Conservation (phyloP, 2,888 invertebrate genomes). For the Drosophila hamatofila region DNA sequence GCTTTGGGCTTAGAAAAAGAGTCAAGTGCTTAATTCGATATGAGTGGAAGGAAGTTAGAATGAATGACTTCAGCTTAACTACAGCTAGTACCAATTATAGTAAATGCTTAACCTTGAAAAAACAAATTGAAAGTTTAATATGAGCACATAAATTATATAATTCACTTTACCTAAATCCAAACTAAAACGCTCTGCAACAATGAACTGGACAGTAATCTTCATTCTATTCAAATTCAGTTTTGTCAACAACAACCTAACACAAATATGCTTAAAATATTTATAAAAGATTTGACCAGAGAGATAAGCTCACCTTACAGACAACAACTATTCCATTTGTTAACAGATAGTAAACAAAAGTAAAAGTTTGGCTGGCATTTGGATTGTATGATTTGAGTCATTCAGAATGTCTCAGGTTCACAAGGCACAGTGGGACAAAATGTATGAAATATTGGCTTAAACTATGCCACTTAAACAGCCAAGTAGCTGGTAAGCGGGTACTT, state of each 20-base stretch:
- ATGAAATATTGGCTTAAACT: not conserved
- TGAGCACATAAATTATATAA: not conserved
- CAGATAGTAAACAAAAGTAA: not conserved
- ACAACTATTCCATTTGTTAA: not conserved
- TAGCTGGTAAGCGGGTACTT: not conserved
- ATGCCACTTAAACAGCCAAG: not conserved
- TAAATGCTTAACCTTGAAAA: not conserved
- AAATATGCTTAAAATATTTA: not conserved
- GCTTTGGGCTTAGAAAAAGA: not conserved
- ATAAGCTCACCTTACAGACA: not conserved
- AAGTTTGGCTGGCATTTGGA: not conserved
- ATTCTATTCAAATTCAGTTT: not conserved
- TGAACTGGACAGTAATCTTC: not conserved
- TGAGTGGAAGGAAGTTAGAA: not conserved
- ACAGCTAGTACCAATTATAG: not conserved
- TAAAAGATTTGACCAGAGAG: not conserved
- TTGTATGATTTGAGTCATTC: not conserved
- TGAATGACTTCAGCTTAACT: not conserved
- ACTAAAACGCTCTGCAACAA: not conserved
- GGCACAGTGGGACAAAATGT: not conserved
- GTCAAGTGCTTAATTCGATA: constrained; percentile 3
- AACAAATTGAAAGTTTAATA: not conserved
- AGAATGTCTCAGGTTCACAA: not conserved
- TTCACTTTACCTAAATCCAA: not conserved
- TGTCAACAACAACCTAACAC: not conserved